These are phyloP conservation scores for Actinostola sp. DNA, from an alignment of 92 coral and sea anemone species.

Conservation along the genomic window DNA sequence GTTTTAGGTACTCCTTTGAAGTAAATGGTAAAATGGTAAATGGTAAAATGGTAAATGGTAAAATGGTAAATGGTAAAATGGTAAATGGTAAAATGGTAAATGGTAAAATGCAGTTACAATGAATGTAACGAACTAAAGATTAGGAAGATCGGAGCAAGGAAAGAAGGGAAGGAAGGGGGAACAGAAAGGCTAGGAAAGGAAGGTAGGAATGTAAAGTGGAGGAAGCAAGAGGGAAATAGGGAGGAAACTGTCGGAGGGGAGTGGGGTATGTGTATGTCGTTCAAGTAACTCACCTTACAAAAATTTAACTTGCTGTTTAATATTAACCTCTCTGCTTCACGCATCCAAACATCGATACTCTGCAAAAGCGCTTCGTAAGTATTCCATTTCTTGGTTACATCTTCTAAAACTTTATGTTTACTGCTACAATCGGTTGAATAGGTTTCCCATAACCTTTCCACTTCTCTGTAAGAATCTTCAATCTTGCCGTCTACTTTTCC, in stretches of 20 bases:
- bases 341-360: slow-evolving; percentile 71
- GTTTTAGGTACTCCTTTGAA: slow-evolving; percentile 83
- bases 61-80: no score
- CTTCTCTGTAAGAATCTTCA: slow-evolving; percentile 60
- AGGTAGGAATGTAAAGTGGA: no score
- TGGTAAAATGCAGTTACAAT: no score
- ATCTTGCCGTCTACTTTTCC: slow-evolving; percentile 50
- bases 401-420: slow-evolving; percentile 70
- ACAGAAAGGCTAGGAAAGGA: no score
- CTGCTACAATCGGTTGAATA: slow-evolving; percentile 51
- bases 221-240: no score
- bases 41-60: background rate
- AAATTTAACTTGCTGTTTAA: slow-evolving; percentile 70
- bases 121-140: no score
- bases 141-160: no score
- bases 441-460: slow-evolving; percentile 59
- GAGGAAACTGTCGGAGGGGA: no score
- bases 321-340: slow-evolving; percentile 85
- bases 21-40: no score
- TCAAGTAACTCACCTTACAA: slow-evolving; percentile 72
- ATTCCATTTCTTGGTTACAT: slow-evolving; percentile 79
- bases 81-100: no score
- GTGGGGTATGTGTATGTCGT: background rate
- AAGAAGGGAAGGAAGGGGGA: no score
- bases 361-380: slow-evolving; percentile 66